These are phyloP conservation scores for Stegodyphus mimosarum DNA, from an alignment of 1,140 invertebrate species.

Conservation along the genomic window DNA sequence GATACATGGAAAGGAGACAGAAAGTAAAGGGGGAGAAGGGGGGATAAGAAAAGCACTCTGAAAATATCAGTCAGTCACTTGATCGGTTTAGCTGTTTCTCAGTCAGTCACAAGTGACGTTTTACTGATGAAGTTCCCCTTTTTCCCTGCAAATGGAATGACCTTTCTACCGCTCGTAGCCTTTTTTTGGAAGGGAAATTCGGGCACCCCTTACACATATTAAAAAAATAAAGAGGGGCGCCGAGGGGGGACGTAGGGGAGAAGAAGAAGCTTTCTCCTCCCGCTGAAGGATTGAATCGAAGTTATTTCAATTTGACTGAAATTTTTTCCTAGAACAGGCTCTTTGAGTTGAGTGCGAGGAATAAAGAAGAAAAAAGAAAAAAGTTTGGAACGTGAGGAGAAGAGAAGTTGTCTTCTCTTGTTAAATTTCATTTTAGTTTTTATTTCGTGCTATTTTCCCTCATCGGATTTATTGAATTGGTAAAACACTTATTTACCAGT, in stretches of 20 bases:
- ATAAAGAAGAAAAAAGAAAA: slow-evolving; percentile 13
- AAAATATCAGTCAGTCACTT: slow-evolving; percentile 54
- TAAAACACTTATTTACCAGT: slow-evolving; percentile 57
- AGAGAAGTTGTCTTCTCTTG: slow-evolving; percentile 38
- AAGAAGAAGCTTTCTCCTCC: background rate
- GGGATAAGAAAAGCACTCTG: slow-evolving; percentile 19
- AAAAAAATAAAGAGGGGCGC: slow-evolving; percentile 29
- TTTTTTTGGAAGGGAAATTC: slow-evolving; percentile 8
- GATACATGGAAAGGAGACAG: background rate
- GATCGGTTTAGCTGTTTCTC: slow-evolving; percentile 58
- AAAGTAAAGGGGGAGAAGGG: background rate
- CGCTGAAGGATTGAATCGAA: slow-evolving; percentile 57
- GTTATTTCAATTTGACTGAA: slow-evolving; percentile 61
- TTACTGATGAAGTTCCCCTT: slow-evolving; percentile 51
- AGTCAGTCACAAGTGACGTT: slow-evolving; percentile 57
- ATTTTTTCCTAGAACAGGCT: slow-evolving; percentile 11
- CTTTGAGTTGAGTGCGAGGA: background rate
- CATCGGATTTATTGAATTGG: slow-evolving; percentile 52
- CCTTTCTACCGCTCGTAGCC: slow-evolving; percentile 1
- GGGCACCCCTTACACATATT: slow-evolving; percentile 51
- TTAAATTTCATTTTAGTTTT: slow-evolving; percentile 26
- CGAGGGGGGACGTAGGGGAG: background rate
- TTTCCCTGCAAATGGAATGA: slow-evolving; percentile 58
- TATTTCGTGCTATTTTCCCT: slow-evolving; percentile 10
- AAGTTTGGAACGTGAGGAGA: background rate